Percentiles rank a stretch among this genome's conserved stretches.
Conservation (phyloP, 2,888 invertebrate genomes). For the Aelia acuminata region DNA sequence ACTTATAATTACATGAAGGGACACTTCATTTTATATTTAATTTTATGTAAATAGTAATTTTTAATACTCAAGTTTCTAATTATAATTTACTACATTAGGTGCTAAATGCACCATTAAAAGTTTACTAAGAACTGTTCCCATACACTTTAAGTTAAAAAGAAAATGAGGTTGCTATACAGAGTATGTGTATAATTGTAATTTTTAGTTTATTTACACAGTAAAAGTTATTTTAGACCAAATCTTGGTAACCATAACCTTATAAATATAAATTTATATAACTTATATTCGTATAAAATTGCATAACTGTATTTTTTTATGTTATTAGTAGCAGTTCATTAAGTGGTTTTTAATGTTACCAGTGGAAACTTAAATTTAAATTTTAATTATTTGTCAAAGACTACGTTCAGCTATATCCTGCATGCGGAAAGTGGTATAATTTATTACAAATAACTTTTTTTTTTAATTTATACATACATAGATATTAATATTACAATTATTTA, state of each 20-base stretch:
- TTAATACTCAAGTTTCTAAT: neutral
- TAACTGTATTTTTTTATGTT: neutral
- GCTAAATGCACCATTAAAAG: neutral
- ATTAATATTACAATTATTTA: neutral
- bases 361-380: neutral
- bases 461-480: neutral
- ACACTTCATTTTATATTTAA: neutral
- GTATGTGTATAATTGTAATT: neutral
- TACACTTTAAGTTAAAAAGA: slow-evolving; percentile 20
- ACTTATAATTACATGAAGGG: neutral
- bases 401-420: slow-evolving; percentile 22
- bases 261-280: too few relatives aligned
- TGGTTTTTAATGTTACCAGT: neutral
- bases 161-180: neutral
- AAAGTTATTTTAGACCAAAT: neutral
- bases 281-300: neutral
- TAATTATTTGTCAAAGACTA: neutral
- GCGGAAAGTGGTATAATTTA: neutral
- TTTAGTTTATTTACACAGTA: neutral
- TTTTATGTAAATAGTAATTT: slow-evolving; percentile 19
- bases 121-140: slow-evolving; percentile 33
- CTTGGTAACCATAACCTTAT: neutral
- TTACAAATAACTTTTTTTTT: neutral
- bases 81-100: neutral
- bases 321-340: neutral